Evolutionary conservation across 2,113 vertebrate genomes (phyloP).

Genomic region (Lepisosteus osseus): DNA sequence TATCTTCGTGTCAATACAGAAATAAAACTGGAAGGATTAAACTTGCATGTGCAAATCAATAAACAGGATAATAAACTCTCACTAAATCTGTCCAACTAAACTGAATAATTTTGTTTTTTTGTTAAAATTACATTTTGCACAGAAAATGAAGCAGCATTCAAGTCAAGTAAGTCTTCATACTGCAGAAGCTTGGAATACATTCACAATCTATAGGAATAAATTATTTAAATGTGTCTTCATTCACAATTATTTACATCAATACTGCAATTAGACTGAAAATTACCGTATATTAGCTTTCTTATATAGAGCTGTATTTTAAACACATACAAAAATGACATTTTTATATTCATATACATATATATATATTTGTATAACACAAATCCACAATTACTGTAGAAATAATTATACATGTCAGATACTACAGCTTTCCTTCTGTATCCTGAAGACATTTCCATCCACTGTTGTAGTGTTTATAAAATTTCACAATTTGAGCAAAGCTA

Average conservation of each 20-base stretch:
- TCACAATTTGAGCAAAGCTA: conserved; percentile 75
- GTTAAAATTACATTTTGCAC: conserved; percentile 85
- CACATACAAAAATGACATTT: conserved; percentile 97
- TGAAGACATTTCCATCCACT: conserved; percentile 61
- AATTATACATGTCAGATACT: conserved; percentile 86
- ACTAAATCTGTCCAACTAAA: conserved; percentile 77
- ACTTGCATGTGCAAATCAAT: conserved; percentile 86
- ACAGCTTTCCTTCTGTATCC: conserved; percentile 76
- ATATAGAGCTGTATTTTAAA: conserved; percentile 80
- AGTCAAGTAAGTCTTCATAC: conserved; percentile 82
- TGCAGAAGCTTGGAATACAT: conserved; percentile 94
- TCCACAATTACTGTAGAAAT: conserved; percentile 98
- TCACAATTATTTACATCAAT: conserved; percentile 93
- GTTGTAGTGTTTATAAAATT: conserved; percentile 70
- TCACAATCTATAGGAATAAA: conserved; percentile 94
- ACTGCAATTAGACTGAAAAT: conserved; percentile 76
- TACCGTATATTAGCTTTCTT: conserved; percentile 68
- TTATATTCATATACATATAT: conserved; percentile 80
- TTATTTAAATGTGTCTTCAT: conserved; percentile 84
- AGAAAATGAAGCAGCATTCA: conserved; percentile 93
- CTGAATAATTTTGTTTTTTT: conserved; percentile 63
- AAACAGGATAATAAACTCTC: conserved; percentile 69
- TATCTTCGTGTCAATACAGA: conserved; percentile 75
- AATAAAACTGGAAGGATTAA: conserved; percentile 79
- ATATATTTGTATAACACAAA: conserved; percentile 89